Base-by-base conservation (phyloP, 2,113 vertebrate species). In the Vulpes vulpes region DNA sequence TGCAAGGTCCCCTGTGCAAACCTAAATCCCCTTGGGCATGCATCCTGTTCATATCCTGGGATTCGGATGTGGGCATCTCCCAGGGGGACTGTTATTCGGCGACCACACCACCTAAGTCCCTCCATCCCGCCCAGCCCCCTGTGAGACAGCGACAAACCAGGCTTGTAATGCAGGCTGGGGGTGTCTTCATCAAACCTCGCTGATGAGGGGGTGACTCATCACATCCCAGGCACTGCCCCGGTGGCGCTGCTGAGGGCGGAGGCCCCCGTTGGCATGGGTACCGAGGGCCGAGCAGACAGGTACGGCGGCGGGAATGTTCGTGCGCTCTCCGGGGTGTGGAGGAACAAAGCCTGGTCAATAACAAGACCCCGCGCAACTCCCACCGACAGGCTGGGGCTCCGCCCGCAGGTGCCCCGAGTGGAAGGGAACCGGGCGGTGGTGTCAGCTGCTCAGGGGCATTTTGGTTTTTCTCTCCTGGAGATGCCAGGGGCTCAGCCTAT, bases 231-330 rank as follows among this genome's bases (percentile, higher is more conserved):
- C 22, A 2, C n/a, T 10, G 15, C 55, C 65, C 53, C 4, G 2
- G 25, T 3, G 17, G 84, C 11, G 57, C 12, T 0, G 15, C 8
- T 1, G 16, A 27, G 43, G 12, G 22, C 1, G 23, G 51, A 51
- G 43, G 64, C 16, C 15, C 53, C 4, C 1, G 8, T 3, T 2
- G 60, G 83, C 78, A 15, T 0, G 59, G 74, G 82, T 0, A 16
- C 78, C 5, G 10, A 32, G 9, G 16, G 35, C 7, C n/a, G 16
- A 55, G 65, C n/a, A 25, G 81, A 7, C 16, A 59, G n/a, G 87
- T 0, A 1, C 51, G 0, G 2, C 0, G 0, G 59, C 4, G 0
- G 27, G 22, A 11, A 32, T 0, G 1, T 3, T 4, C 14, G 3
- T 0, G 4, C 0, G 0, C 2, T n/a, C 53, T 0, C 15, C 0